Base-by-base conservation (phyloP, 2,113 vertebrate species). In the Psophia crepitans region DNA sequence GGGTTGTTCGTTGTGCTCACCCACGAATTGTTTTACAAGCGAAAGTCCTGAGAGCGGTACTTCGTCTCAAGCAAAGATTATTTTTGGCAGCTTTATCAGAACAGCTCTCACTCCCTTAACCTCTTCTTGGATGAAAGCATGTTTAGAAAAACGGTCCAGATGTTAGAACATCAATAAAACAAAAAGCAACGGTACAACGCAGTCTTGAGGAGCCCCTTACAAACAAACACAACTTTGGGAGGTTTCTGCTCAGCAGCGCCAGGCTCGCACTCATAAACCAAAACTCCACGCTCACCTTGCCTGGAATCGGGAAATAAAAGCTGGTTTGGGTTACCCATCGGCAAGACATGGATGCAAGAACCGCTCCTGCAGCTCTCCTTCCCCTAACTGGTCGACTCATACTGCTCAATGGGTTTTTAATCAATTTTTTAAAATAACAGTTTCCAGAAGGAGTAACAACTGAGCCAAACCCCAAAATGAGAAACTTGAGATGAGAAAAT, bases 21-120 rank as follows among this genome's bases (percentile, higher is more conserved):
- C 69, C 65, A 65, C 60, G 63, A 49, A 66, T 4, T 41, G 32
- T 63, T 95, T 83, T 37, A 88, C 64, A 74, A 28, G 60, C 78
- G 53, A 18, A 95, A 90, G 68, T 54, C 87, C 37, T 1, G 0
- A 66, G 64, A 93, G 76, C 0, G 0, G 64, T 21, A 41, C 46
- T 82, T 48, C 28, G 60, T 82, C 70, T 80, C 60, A 78, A 84
- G 73, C 68, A 78, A 92, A 87, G 80, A 89, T 91, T 89, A 65
- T 89, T 93, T 94, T 85, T 93, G 82, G 94, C 92, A 95, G 53
- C 70, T 79, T 87, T 93, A 89, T 71, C 87, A 75, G 57, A 94
- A 89, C 33, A 76, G 65, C 78, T 95, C 74, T 75, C 74, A 68
- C 84, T 85, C 70, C 81, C 74, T 73, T 76, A 85, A 87, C 69